These are phyloP conservation scores for Sericinus montela DNA, from an alignment of 2,888 invertebrate species.

Conservation along the genomic window DNA sequence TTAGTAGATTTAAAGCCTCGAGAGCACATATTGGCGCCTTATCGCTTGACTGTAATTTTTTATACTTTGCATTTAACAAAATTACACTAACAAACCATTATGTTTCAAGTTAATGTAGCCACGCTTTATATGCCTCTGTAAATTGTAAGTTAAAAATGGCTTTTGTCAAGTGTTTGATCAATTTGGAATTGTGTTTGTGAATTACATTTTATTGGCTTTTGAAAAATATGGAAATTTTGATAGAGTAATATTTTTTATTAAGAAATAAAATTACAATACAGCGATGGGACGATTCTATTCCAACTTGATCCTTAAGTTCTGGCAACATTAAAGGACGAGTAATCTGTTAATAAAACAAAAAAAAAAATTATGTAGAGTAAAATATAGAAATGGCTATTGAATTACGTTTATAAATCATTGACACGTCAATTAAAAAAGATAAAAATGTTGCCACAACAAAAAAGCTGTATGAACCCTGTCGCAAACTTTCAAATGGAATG, in stretches of 20 bases:
- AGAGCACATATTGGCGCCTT: too few relatives aligned
- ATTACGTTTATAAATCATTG: neutral
- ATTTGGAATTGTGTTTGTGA: constrained; percentile 72
- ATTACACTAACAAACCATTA: constrained; percentile 77
- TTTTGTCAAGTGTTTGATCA: constrained; percentile 65
- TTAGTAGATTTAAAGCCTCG: neutral
- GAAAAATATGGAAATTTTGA: constrained; percentile 17
- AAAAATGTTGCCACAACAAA: constrained; percentile 63
- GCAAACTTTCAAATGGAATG: constrained; percentile 82
- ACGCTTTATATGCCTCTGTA: constrained; percentile 66
- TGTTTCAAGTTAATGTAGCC: constrained; percentile 34
- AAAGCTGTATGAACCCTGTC: constrained; percentile 48
- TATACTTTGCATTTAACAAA: constrained; percentile 40
- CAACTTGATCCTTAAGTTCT: constrained; percentile 70
- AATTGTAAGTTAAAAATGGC: constrained; percentile 35
- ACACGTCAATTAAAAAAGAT: neutral
- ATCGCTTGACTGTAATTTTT: too few relatives aligned
- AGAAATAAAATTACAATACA: neutral
- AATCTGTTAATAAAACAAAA: neutral
- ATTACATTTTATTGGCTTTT: constrained; percentile 64
- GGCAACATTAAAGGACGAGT: constrained; percentile 49
- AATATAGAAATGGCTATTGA: neutral
- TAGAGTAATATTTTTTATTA: neutral
- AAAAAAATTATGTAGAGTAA: too few relatives aligned
- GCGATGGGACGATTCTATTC: constrained; percentile 45